Evolutionary conservation across 2,113 vertebrate species (phyloP), one percentile per base, ranked within the genome.

Genomic region (Thalassarche chlororhynchos): DNA sequence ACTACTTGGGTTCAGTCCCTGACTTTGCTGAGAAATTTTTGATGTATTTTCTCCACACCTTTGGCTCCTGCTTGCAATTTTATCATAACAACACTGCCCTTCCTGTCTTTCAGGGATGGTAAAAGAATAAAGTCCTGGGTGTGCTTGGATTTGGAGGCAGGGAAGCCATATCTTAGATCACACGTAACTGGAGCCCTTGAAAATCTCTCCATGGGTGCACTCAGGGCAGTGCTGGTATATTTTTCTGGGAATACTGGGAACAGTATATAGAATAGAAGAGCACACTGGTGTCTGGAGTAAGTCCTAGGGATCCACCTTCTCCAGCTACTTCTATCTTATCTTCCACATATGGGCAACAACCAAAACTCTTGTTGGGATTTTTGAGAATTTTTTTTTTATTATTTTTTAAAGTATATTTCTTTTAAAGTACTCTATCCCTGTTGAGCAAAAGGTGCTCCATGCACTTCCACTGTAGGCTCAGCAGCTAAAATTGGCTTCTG

Each of bases 211-310:
- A 57, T 60, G n/a, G 17, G 1, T 79, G 4, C 14, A 23, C 4
- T 58, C 1, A 21, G 7, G 2, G 1, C 1, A 40, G 62, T 21
- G 12, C 1, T 32, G 5, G 2, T 25, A 29, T 9, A 17, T 54
- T 69, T 54, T 61, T n/a, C 4, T 6, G 18, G 26, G 36, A 82
- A 28, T 36, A 42, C 7, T 55, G 38, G 28, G n/a, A 84, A 44
- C 4, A 54, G 4, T 23, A 26, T 47, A 38, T 23, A 68, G 19
- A 92, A 70, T 14, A 68, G 25, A 51, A 29, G 12, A 83, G 8
- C 21, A 40, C 36, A 11, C 4, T 62, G 16, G 5, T 70, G 24
- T 54, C 14, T 62, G 12, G 21, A 82, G 9, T 18, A 85, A 70
- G 6, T 44, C 14, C 8, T 49, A 57, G 18, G 17, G 17, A 62